Conservation (phyloP, 2,113 vertebrate species). For the Chaenogobius annularis region DNA sequence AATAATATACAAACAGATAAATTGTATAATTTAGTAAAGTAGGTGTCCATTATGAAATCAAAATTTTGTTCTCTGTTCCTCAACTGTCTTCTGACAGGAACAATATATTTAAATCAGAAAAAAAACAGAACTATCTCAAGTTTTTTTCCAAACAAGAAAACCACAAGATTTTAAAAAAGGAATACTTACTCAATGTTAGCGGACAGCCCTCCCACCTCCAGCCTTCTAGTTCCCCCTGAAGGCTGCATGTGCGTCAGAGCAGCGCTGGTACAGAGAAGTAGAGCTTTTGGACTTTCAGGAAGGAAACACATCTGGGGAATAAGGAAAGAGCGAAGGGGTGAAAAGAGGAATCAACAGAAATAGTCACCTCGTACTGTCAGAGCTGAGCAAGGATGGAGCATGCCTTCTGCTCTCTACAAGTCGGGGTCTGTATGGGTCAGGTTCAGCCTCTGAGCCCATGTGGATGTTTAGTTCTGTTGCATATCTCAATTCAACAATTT, state of each 20-base stretch:
- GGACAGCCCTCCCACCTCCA: constrained; percentile 55
- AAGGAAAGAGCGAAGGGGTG: constrained; percentile 71
- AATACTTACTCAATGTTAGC: constrained; percentile 74
- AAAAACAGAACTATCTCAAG: constrained; percentile 44
- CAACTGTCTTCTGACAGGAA: constrained; percentile 13
- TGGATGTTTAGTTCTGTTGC: background rate
- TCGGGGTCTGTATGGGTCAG: constrained; percentile 24
- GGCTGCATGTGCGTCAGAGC: constrained; percentile 64
- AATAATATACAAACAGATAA: background rate
- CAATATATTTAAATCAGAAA: constrained; percentile 35
- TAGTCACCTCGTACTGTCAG: constrained; percentile 52
- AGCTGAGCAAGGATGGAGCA: constrained; percentile 44
- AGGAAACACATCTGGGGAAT: constrained; percentile 76
- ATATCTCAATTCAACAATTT: background rate
- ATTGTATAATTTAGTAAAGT: background rate
- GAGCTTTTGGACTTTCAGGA: constrained; percentile 75
- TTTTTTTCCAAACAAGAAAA: constrained; percentile 69
- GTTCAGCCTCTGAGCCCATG: constrained; percentile 53
- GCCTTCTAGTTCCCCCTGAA: constrained; percentile 56
- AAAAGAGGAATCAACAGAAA: constrained; percentile 76
- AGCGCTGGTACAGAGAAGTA: constrained; percentile 73
- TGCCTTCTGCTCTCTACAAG: constrained; percentile 41
- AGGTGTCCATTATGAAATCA: background rate
- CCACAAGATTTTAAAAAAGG: constrained; percentile 68
- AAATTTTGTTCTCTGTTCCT: background rate